Evolutionary conservation across 2,113 vertebrate genomes (phyloP).

Genomic region (Ageneiosus marmoratus): DNA sequence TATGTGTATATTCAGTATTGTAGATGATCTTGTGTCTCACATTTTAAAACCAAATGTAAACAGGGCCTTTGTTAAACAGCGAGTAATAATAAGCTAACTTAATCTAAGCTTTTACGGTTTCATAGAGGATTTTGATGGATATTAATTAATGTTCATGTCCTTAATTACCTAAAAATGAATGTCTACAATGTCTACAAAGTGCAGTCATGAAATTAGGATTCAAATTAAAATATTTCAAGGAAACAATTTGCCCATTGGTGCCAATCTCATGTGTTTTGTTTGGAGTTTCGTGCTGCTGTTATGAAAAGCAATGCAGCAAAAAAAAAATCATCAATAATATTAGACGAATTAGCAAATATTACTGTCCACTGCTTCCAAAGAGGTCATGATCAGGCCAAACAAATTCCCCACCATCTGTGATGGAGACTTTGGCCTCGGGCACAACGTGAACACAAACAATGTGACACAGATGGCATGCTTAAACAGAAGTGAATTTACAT

Average conservation of each 20-base stretch:
- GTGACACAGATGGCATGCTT: background rate
- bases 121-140: background rate
- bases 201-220: background rate
- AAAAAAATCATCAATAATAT: no score
- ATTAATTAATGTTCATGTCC: no score
- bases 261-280: background rate
- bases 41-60: no score
- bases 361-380: background rate
- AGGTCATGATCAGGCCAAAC: no score
- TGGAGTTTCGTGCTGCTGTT: background rate
- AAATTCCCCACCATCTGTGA: background rate
- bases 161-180: background rate
- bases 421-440: background rate
- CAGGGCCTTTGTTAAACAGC: background rate
- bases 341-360: no score
- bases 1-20: no score
- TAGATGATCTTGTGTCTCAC: no score
- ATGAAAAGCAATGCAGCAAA: background rate
- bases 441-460: background rate
- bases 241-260: background rate
- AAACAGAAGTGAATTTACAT: background rate
- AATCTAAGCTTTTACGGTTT: background rate
- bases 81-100: no score
- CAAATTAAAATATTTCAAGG: background rate
- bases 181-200: background rate